phyloP scores from a whole-genome alignment of 2,797 vertebrate species.

The Antrozous pallidus region DNA sequence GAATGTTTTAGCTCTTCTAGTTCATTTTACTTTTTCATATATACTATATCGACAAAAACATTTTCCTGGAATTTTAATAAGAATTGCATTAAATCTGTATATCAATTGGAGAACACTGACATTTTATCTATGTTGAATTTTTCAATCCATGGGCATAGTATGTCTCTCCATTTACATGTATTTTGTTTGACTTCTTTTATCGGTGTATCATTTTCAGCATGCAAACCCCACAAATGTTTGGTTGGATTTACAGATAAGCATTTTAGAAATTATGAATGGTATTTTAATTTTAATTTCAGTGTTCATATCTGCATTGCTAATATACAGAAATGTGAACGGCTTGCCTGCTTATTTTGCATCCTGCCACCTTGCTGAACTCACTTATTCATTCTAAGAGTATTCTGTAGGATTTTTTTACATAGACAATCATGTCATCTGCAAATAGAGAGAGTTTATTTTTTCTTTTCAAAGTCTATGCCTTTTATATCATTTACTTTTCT shows the following conservation, averaged over 20 bases:
- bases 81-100: neutral
- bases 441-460: neutral
- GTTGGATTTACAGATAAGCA: neutral
- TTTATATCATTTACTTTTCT: slow-evolving; percentile 21
- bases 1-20: neutral
- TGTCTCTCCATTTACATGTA: neutral
- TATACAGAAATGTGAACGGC: neutral
- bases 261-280: neutral
- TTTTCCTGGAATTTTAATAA: slow-evolving; percentile 13
- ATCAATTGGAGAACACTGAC: neutral
- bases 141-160: neutral
- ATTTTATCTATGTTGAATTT: neutral
- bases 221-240: neutral
- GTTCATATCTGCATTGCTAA: slow-evolving; percentile 2
- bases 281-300: slow-evolving; percentile 32
- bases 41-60: neutral
- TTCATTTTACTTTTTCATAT: slow-evolving; percentile 6
- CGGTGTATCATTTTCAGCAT: neutral
- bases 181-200: slow-evolving; percentile 3
- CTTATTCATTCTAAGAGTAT: neutral
- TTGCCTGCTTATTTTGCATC: neutral
- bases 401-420: neutral
- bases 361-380: neutral
- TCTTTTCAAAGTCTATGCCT: neutral
- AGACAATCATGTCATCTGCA: neutral